phyloP scores from a whole-genome alignment of 2,797 vertebrate genomes.

The Myotis findleyi region DNA sequence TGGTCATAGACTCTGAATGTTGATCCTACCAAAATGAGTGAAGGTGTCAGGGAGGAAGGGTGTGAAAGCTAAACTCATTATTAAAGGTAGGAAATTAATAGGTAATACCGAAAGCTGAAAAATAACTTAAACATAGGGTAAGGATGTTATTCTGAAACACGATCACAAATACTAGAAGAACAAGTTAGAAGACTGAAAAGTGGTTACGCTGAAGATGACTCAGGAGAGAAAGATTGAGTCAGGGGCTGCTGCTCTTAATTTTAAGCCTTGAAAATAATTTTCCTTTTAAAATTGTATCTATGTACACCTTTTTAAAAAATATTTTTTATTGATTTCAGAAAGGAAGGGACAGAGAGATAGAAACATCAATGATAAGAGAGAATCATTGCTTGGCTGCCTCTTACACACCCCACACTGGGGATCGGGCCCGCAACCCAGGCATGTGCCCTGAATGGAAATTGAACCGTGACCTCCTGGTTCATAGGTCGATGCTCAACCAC shows the following conservation, averaged over 20 bases:
- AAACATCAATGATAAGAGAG: too few species aligned
- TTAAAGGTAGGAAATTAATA: background rate
- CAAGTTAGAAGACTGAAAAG: conserved; percentile 15
- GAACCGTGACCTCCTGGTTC: too few species aligned
- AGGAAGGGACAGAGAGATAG: too few species aligned
- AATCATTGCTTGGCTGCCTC: too few species aligned
- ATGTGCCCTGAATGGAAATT: too few species aligned
- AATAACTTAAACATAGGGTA: background rate
- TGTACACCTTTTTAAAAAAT: background rate
- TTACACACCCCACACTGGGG: too few species aligned
- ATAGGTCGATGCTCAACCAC: too few species aligned
- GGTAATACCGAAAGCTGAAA: background rate
- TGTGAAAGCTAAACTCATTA: background rate
- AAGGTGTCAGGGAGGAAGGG: background rate
- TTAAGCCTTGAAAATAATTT: conserved; percentile 27
- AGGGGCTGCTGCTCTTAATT: background rate
- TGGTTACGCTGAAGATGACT: background rate
- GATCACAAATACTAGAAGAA: background rate
- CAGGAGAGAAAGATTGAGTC: background rate
- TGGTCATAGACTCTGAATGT: background rate
- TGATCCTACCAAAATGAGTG: background rate
- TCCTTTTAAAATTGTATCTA: conserved; percentile 16
- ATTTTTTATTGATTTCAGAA: too few species aligned
- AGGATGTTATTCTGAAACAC: background rate
- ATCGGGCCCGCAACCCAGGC: too few species aligned